Conservation (phyloP, 2,888 invertebrate species). For the Leistus spinibarbis region DNA sequence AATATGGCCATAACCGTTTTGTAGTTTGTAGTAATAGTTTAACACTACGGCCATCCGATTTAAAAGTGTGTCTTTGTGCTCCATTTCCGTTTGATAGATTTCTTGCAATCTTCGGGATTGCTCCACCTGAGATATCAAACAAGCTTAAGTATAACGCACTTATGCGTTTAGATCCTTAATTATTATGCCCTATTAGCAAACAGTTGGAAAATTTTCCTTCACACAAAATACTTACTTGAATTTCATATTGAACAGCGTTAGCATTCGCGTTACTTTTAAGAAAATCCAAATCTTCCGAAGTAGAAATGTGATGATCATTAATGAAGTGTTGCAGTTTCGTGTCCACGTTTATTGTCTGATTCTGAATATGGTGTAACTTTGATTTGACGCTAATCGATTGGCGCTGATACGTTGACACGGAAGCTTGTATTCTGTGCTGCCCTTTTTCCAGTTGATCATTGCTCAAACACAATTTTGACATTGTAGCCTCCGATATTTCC, state of each 20-base stretch:
- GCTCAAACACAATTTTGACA: neutral
- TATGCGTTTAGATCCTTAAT: neutral
- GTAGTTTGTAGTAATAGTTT: conserved; percentile 64
- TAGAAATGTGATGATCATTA: conserved; percentile 2
- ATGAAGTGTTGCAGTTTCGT: conserved; percentile 13
- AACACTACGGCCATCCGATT: conserved; percentile 59
- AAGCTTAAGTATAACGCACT: no score
- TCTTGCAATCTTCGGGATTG: conserved; percentile 43
- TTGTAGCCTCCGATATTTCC: conserved; percentile 2
- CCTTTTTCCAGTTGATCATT: conserved; percentile 18
- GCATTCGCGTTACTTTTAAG: conserved; percentile 12
- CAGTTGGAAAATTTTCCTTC: neutral
- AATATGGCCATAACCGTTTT: conserved; percentile 65
- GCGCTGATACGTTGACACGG: neutral
- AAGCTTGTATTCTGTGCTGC: conserved; percentile 11
- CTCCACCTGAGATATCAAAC: conserved; percentile 46
- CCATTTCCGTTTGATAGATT: conserved; percentile 43
- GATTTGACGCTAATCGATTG: neutral
- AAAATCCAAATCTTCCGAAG: conserved; percentile 2
- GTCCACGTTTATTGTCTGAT: neutral
- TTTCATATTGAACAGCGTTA: conserved; percentile 3
- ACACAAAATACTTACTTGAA: conserved; percentile 16
- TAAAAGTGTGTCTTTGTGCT: conserved; percentile 46
- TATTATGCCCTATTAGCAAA: neutral
- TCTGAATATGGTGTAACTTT: no score